These are phyloP conservation scores for Oithona nana DNA, from an alignment of 2,888 invertebrate genomes.

Conservation along the genomic window DNA sequence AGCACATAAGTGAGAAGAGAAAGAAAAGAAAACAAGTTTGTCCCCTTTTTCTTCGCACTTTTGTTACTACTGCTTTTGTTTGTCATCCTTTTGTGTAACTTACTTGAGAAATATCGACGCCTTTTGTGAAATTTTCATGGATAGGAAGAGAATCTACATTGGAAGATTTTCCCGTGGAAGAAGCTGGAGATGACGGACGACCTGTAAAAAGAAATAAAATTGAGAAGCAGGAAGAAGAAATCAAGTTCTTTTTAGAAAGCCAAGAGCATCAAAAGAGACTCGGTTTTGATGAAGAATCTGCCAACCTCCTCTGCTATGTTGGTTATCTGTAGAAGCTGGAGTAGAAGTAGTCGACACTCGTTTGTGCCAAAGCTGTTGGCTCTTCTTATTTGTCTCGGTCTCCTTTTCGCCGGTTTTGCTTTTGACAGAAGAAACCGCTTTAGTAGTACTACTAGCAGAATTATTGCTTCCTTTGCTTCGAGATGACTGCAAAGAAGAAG, in stretches of 20 bases:
- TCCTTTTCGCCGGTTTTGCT: no score
- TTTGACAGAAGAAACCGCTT: no score
- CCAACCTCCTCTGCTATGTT: background rate
- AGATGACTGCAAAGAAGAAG: no score
- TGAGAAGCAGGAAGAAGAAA: no score
- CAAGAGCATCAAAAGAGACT: no score
- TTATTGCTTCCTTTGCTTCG: background rate
- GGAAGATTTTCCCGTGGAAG: no score
- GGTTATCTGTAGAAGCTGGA: background rate
- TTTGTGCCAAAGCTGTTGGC: background rate
- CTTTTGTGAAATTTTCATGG: slow-evolving; percentile 39
- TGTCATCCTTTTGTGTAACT: no score
- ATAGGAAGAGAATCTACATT: slow-evolving; percentile 19
- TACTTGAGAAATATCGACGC: slow-evolving; percentile 42
- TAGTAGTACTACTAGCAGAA: no score
- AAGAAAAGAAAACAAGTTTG: background rate
- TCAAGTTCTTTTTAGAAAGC: no score
- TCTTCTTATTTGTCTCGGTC: background rate
- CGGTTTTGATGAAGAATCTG: no score
- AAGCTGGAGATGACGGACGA: background rate
- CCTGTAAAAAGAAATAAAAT: background rate
- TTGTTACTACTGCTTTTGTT: no score
- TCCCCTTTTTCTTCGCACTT: background rate
- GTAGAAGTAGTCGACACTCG: background rate
- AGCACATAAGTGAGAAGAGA: background rate